A percentile compares a stretch with the other conserved stretches of the same genome.
Evolutionary conservation across 2,888 invertebrate species (phyloP).

Genomic region (Drosophila anomalata): DNA sequence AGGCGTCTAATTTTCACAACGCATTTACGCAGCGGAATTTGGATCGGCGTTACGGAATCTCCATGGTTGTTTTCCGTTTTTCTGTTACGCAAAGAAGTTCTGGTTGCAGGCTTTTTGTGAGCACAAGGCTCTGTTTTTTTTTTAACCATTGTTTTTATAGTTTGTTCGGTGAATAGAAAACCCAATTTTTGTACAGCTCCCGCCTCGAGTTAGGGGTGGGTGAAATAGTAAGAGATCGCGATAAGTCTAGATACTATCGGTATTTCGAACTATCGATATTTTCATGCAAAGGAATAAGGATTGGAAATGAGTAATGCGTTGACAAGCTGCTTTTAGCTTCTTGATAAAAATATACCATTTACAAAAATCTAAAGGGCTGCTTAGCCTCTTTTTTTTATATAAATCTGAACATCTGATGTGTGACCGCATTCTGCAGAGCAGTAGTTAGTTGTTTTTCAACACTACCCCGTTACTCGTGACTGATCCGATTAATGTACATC

Average conservation of each 20-base stretch:
- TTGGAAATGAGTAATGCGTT: too few species aligned
- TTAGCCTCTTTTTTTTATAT: too few species aligned
- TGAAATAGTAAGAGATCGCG: not conserved
- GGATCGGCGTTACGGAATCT: not conserved
- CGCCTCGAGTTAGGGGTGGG: not conserved
- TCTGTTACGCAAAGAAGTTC: not conserved
- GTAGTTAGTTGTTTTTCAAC: slow-evolving; percentile 1
- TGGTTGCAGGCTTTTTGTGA: not conserved
- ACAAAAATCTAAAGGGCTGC: too few species aligned
- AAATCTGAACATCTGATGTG: too few species aligned
- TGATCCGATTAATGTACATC: slow-evolving; percentile 35
- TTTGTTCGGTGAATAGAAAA: slow-evolving; percentile 2
- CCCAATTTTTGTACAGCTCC: slow-evolving; percentile 22
- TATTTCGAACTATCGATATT: not conserved
- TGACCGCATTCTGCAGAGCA: too few species aligned
- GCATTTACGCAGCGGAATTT: slow-evolving; percentile 27
- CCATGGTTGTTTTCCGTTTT: not conserved
- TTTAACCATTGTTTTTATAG: slow-evolving; percentile 45
- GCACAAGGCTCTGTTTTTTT: not conserved
- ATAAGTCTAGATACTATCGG: not conserved
- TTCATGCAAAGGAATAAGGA: too few species aligned
- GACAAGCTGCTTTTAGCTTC: too few species aligned
- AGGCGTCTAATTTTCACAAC: slow-evolving; percentile 51
- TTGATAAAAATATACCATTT: too few species aligned
- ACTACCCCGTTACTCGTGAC: not conserved